A percentile compares a stretch with the other conserved stretches of the same genome.
Conservation (phyloP, 2,113 vertebrate species). For the Catagonus wagneri region DNA sequence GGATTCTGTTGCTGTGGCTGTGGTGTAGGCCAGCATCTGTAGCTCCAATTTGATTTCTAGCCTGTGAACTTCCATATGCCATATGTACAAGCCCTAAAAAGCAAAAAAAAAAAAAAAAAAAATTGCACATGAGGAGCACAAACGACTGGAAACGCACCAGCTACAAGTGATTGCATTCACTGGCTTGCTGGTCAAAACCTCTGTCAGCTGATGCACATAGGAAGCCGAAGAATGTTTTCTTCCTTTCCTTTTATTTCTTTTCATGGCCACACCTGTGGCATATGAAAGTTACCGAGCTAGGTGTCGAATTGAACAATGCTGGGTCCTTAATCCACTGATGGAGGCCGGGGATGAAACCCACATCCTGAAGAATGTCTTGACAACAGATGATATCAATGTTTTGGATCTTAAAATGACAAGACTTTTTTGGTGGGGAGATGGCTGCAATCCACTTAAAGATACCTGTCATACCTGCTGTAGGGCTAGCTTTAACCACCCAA, state of each 20-base stretch:
- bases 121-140: neutral
- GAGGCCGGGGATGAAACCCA: no score
- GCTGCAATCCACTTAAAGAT: neutral
- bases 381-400: neutral
- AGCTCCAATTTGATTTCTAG: no score
- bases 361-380: neutral
- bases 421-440: neutral
- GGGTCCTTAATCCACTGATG: no score
- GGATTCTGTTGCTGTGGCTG: no score
- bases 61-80: no score
- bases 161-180: neutral
- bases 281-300: no score
- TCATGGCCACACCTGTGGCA: no score
- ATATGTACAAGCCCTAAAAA: no score
- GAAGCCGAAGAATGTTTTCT: neutral
- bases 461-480: accelerated
- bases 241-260: neutral
- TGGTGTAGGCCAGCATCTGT: no score
- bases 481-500: neutral
- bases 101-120: no score
- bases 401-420: neutral
- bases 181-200: neutral
- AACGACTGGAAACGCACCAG: neutral
- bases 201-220: neutral
- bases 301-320: no score